Percentiles rank a stretch among this genome's conserved stretches.
Evolutionary conservation across 1,140 invertebrate species (phyloP).

Genomic region (Amyelois transitella): DNA sequence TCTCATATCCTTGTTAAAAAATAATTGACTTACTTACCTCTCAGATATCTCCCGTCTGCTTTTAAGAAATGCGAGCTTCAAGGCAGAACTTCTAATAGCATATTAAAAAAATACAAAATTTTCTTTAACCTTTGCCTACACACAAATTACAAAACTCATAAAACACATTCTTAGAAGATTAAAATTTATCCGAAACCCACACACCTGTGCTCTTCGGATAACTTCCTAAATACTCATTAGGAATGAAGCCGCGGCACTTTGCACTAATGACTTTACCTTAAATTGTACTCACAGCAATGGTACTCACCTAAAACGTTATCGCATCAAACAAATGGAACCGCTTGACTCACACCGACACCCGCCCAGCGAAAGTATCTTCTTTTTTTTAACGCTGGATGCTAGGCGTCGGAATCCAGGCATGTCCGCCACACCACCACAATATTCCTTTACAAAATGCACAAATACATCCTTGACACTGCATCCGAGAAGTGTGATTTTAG

Average conservation of each 20-base stretch:
- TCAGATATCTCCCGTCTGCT: no score
- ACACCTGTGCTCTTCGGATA: slow-evolving; percentile 27
- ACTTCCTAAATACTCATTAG: slow-evolving; percentile 30
- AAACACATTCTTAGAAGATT: slow-evolving; percentile 11
- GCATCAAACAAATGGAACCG: slow-evolving; percentile 59
- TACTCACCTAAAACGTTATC: slow-evolving; percentile 71
- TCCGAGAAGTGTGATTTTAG: slow-evolving; percentile 30
- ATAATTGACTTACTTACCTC: no score
- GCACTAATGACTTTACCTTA: slow-evolving; percentile 41
- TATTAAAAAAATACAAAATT: background rate
- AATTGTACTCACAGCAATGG: slow-evolving; percentile 48
- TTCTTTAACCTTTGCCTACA: background rate
- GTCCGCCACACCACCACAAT: slow-evolving; percentile 52
- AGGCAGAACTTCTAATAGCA: background rate
- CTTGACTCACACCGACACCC: slow-evolving; percentile 36
- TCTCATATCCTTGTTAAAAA: no score
- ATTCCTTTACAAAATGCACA: slow-evolving; percentile 28
- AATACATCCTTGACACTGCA: slow-evolving; percentile 56
- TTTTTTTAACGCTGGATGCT: slow-evolving; percentile 67
- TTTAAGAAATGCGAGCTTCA: no score
- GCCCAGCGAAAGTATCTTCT: slow-evolving; percentile 51
- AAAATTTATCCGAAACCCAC: slow-evolving; percentile 11
- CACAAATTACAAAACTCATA: background rate
- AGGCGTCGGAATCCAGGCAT: slow-evolving; percentile 61
- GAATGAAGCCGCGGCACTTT: slow-evolving; percentile 25